A percentile compares a stretch with the other conserved stretches of the same genome.
Evolutionary conservation across 1,140 invertebrate species (phyloP).

Genomic region (Chionoecetes opilio): DNA sequence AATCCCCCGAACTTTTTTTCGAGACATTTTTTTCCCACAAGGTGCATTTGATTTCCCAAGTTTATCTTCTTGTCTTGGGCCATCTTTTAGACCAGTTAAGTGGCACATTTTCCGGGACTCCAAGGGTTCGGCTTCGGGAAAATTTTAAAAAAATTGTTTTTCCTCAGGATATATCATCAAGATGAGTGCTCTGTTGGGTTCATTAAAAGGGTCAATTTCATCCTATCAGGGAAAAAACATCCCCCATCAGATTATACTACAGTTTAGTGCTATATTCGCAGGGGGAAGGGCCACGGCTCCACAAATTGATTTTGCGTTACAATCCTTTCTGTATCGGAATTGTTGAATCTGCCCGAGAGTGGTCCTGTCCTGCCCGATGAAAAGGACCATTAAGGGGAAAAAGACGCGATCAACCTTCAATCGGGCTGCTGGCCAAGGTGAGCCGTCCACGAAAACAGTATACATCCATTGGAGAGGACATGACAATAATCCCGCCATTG

Average conservation of each 20-base stretch:
- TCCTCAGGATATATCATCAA: constrained; percentile 31
- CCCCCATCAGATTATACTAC: neutral
- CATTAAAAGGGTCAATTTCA: constrained; percentile 50
- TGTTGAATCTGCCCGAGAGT: constrained; percentile 2
- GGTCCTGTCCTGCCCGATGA: constrained; percentile 71
- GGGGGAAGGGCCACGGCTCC: constrained; percentile 36
- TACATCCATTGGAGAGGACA: constrained; percentile 58
- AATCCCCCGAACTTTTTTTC: constrained; percentile 14
- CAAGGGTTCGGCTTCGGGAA: constrained; percentile 51
- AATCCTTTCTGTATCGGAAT: constrained; percentile 68
- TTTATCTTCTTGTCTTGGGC: constrained; percentile 4
- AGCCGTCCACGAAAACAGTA: constrained; percentile 68
- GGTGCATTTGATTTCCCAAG: neutral
- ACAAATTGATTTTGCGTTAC: constrained; percentile 63
- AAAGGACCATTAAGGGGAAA: constrained; percentile 60
- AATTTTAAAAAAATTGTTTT: constrained; percentile 52
- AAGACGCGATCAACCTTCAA: constrained; percentile 38
- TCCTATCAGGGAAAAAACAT: constrained; percentile 62
- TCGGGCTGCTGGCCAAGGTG: neutral
- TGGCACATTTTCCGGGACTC: constrained; percentile 18
- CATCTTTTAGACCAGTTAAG: constrained; percentile 31
- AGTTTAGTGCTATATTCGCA: neutral
- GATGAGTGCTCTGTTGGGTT: neutral
- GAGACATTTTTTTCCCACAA: neutral
- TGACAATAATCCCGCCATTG: constrained; percentile 69